phyloP scores from a whole-genome alignment of 2,113 vertebrate species.

The Bettongia penicillata region DNA sequence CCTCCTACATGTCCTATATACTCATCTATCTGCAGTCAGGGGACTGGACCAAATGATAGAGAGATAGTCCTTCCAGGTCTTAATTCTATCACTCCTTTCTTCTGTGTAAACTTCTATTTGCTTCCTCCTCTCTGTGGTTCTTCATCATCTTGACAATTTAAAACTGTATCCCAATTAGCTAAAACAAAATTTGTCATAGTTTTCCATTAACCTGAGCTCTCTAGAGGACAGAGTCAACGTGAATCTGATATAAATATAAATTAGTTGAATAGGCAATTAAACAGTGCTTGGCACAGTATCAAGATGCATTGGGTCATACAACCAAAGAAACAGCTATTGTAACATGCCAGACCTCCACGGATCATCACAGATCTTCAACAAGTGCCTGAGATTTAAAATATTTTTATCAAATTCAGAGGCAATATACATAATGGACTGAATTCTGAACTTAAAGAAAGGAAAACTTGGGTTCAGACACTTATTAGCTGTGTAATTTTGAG shows the following conservation, averaged over 20 bases:
- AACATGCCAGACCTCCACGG: constrained; percentile 6
- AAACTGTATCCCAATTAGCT: not conserved
- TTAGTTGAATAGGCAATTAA: constrained; percentile 34
- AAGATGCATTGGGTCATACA: constrained; percentile 42
- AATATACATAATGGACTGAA: not conserved
- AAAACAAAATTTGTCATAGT: not conserved
- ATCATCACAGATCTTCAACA: constrained; percentile 13
- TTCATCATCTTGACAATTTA: constrained; percentile 29
- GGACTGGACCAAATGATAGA: not conserved
- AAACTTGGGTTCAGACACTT: not conserved
- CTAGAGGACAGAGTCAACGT: not conserved
- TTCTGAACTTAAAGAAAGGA: not conserved
- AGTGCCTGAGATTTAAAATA: constrained; percentile 18
- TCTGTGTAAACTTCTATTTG: not conserved
- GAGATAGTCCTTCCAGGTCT: not conserved
- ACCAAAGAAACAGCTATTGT: constrained; percentile 50
- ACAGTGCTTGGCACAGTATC: not conserved
- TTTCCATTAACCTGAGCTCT: not conserved
- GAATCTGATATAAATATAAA: not conserved
- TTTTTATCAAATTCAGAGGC: not conserved
- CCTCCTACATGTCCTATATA: not conserved
- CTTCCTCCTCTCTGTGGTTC: constrained; percentile 17
- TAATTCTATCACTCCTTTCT: not conserved
- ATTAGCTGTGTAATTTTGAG: not conserved
- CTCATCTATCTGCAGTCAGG: not conserved